Conservation (phyloP, 2,888 invertebrate genomes). For the Drosophila infuscata region DNA sequence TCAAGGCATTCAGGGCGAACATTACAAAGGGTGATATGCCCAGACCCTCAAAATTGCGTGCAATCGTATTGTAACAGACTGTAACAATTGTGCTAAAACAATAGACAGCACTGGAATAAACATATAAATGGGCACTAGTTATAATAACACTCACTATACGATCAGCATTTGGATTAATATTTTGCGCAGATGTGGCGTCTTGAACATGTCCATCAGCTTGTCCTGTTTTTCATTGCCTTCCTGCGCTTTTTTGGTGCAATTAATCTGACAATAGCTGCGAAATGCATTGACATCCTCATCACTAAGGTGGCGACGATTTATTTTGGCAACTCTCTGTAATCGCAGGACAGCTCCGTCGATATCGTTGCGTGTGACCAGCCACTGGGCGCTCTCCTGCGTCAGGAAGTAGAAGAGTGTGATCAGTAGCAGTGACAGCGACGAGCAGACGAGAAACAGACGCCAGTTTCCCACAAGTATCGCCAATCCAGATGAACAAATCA, state of each 20-base stretch:
- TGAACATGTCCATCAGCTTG: constrained; percentile 84
- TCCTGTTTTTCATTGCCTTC: constrained; percentile 19
- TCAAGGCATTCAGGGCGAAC: constrained; percentile 86
- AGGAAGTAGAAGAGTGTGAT: constrained; percentile 85
- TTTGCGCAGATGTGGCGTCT: constrained; percentile 85
- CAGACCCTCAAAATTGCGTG: constrained; percentile 86
- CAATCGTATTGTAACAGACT: constrained; percentile 86
- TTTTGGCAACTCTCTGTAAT: constrained; percentile 85
- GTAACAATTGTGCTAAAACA: constrained; percentile 86
- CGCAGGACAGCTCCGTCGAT: constrained; percentile 86
- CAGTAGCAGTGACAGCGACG: constrained; percentile 85
- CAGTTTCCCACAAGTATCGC: constrained; percentile 85
- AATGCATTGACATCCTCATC: constrained; percentile 77
- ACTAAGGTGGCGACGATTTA: constrained; percentile 85
- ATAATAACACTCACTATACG: constrained; percentile 86
- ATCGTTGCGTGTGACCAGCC: constrained; percentile 86
- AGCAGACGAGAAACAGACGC: constrained; percentile 85
- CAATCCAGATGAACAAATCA: constrained; percentile 85
- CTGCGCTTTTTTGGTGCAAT: constrained; percentile 36
- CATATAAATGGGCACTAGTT: not conserved
- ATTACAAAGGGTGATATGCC: constrained; percentile 86
- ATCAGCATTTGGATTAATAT: constrained; percentile 86
- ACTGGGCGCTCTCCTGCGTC: constrained; percentile 87
- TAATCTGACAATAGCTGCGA: constrained; percentile 70
- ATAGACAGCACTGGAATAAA: not conserved